Base-by-base conservation (phyloP, 2,888 invertebrate genomes). In the Dynastes grantii region DNA sequence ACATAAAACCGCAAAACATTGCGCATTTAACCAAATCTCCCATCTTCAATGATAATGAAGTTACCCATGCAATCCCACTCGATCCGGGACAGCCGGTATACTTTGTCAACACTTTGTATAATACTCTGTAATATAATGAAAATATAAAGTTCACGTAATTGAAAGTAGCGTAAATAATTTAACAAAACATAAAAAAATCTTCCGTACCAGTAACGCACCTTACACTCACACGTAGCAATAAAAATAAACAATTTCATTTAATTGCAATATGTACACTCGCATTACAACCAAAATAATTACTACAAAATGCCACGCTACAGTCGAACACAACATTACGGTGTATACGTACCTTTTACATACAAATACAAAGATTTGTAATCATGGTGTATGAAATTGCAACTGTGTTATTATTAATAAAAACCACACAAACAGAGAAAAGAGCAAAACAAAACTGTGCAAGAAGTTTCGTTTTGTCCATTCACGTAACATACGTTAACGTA, bases 371-470 rank as follows among this genome's bases (percentile, higher is more conserved):
- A 61, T 75, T 61, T 75, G 73, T 49, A 75, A 75, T 75, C 4
- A 49, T 75, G 73, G 73, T 75, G 73, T 75, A 75, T 75, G 73
- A 63, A 75, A 75, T 75, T 40, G 73, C 73, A 75, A 16, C n/a
- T 22, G 45, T 73, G 32, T 37, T 22, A 71, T 32, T 22, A 45
- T 22, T 61, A 75, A 45, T 75, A 63, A 49, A 22, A 75, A 75
- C 45, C 29, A 51, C 51, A 65, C 65, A 37, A 22, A 51, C 22
- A 61, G 8, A 13, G 40, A 40, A 75, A 61, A 75, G 45, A 61
- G 11, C 27, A 49, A 75, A 61, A 75, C 45, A 75, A 49, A 61
- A 45, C 61, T 75, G 45, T 58, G 22, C 13, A 71, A 55, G 27
- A 68, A 51, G 13, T 27, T 68, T 63, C 32, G 32, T 63, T 63